Base-by-base conservation (phyloP, 1,140 invertebrate genomes). In the Uloborus diversus region DNA sequence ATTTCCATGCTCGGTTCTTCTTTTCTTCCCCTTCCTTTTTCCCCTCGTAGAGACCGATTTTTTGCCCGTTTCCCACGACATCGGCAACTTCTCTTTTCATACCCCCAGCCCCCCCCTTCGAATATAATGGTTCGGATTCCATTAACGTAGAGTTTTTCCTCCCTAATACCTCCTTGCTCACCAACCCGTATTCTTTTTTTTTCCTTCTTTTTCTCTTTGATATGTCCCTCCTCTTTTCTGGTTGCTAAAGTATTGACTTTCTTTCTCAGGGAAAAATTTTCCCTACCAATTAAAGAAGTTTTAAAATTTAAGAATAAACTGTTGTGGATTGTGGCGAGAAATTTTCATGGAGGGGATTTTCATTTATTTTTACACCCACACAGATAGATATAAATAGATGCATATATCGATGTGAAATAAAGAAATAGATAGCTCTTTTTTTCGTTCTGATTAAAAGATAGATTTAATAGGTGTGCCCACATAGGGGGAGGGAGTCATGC, bases 11-110 rank as follows among this genome's bases (percentile, higher is more conserved):
- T 64, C 61, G 32, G 25, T 28, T 61, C 57, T 23, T 61, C 57
- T 27, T 28, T 17, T 23, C 51, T 20, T 27, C 57, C 9, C 28
- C 11, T 17, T 27, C 28, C 57, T 61, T 56, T 23, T 56, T 61
- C 57, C 57, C 27, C 27, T 61, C 23, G 57, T 30, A 23, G 9
- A 57, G 61, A 17, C 65, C 33, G 47, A 78, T 66, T 78, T 78
- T 78, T 78, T 78, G 61, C 56, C 32, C 20, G 14, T 30, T 78
- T 78, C 73, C 73, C 73, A 78, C 73, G 73, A 78, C 62, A 65
- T 57, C 61, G 33, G 23, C 61, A 59, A 28, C 11, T 56, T 32
- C n/a, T 42, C 9, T 2, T 14, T 53, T 53, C 20, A n/a, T 7
- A 7, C 23, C 53, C 9, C 57, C 57, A 28, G 25, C 14, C 13